Base-by-base conservation (phyloP, 2,113 vertebrate genomes). In the Maccullochella peelii region DNA sequence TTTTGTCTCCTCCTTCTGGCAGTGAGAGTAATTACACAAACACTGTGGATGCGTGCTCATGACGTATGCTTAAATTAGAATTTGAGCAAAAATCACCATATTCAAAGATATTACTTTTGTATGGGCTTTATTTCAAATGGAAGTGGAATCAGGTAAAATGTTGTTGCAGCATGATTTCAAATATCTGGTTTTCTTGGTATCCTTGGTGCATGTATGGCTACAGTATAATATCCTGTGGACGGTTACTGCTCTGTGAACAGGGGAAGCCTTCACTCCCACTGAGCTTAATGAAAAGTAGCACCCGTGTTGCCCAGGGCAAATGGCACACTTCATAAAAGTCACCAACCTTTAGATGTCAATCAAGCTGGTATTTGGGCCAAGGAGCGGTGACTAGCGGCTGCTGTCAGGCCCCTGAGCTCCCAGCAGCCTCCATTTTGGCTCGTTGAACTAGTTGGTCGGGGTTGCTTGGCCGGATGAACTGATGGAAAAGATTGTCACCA, bases 291-390 rank as follows among this genome's bases (percentile, higher is more conserved):
- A 76, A 80, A 93, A 87, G 80, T 59, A 91, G 86, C 88, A 83
- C 55, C 67, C 71, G 23, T 80, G 47, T 25, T 68, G 69, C 90
- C 58, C 1, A 4, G 33, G 66, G 85, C 82, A 59, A 90, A 79
- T 68, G 84, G 61, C 74, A 85, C 67, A 59, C 87, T 88, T 87
- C 68, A 82, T 87, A 79, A 91, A 93, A 93, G 86, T 86, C 89
- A 88, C 63, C 84, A 91, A 86, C 88, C 77, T 87, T 89, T 74
- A 85, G 59, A 80, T 91, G 89, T 88, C 91, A 93, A 84, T 94
- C 91, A 93, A 59, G 25, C 55, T 86, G 71, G 47, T 91, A 91
- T 86, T 76, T 91, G 81, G 93, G 90, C 82, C 88, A 89, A 20
- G 18, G 50, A 87, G 70, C 74, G 65, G 63, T 86, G 92, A 87